Conservation (phyloP, 2,888 invertebrate genomes). For the Drosophila glabriapex region DNA sequence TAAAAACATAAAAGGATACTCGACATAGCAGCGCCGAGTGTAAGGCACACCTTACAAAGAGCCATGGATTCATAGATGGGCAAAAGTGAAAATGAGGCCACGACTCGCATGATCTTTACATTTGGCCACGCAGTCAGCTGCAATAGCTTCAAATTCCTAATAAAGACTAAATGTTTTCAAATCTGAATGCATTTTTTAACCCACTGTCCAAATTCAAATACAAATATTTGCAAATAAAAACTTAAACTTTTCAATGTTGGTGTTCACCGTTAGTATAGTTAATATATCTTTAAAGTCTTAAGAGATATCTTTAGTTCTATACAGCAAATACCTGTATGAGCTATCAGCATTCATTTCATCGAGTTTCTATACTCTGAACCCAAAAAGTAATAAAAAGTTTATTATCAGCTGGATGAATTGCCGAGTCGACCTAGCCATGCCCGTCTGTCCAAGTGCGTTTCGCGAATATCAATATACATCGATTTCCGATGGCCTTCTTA, state of each 20-base stretch:
- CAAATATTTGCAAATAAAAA: neutral
- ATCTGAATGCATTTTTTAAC: neutral
- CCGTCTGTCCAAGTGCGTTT: neutral
- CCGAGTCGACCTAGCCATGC: neutral
- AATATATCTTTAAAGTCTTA: neutral
- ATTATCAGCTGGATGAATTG: neutral
- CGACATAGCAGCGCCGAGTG: constrained; percentile 23
- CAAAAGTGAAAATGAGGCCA: constrained; percentile 1
- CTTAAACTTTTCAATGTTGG: neutral
- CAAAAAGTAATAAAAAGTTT: neutral
- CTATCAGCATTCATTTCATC: neutral
- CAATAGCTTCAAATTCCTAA: neutral
- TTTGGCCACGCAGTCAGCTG: neutral
- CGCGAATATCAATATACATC: neutral
- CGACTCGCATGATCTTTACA: constrained; percentile 6
- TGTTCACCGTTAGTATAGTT: neutral
- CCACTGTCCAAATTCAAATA: neutral
- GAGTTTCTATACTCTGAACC: neutral
- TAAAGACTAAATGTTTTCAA: neutral
- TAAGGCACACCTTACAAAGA: constrained; percentile 48
- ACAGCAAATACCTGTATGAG: neutral
- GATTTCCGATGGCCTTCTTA: neutral
- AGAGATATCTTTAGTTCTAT: neutral
- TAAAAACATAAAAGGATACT: constrained; percentile 43
- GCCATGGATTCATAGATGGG: constrained; percentile 24